Conservation (phyloP, 1,140 invertebrate genomes). For the Brachionus manjavacas region DNA sequence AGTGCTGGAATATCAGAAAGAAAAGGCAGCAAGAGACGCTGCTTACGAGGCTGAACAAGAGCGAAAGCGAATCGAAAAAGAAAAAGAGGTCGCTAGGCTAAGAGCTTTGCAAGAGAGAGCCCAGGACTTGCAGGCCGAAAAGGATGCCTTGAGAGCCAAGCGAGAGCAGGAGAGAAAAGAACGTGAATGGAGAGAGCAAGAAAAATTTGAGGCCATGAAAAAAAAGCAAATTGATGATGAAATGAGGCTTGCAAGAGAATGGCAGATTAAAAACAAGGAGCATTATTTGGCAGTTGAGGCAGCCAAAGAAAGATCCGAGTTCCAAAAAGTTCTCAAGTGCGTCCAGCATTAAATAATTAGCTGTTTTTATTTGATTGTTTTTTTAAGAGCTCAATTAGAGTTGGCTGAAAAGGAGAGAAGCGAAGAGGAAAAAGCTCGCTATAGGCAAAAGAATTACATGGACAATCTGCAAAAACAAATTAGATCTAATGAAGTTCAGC, state of each 20-base stretch:
- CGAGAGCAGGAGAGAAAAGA: constrained; percentile 56
- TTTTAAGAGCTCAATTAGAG: constrained; percentile 56
- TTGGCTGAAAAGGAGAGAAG: constrained; percentile 54
- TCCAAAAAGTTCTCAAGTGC: constrained; percentile 56
- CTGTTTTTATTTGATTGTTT: background rate
- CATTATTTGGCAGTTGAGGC: constrained; percentile 57
- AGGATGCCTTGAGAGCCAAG: constrained; percentile 56
- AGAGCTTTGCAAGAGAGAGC: constrained; percentile 55
- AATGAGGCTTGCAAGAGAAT: constrained; percentile 52
- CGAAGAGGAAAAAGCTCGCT: constrained; percentile 48
- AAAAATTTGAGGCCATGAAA: constrained; percentile 52
- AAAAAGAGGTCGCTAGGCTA: constrained; percentile 55
- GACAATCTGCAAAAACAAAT: constrained; percentile 56
- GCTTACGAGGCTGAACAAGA: constrained; percentile 56
- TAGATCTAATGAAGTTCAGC: constrained; percentile 52
- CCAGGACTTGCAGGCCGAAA: constrained; percentile 55
- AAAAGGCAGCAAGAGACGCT: constrained; percentile 57
- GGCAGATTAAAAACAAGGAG: constrained; percentile 56
- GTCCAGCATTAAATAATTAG: background rate
- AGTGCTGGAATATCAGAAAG: constrained; percentile 56
- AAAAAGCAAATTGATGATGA: constrained; percentile 53
- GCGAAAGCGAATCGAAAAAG: constrained; percentile 55
- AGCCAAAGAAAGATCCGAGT: constrained; percentile 55
- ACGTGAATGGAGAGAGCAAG: constrained; percentile 56
- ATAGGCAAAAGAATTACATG: constrained; percentile 49